Percentiles rank a stretch among this genome's conserved stretches.
phyloP scores from a whole-genome alignment of 2,888 invertebrate genomes.

The Xylota segnis region DNA sequence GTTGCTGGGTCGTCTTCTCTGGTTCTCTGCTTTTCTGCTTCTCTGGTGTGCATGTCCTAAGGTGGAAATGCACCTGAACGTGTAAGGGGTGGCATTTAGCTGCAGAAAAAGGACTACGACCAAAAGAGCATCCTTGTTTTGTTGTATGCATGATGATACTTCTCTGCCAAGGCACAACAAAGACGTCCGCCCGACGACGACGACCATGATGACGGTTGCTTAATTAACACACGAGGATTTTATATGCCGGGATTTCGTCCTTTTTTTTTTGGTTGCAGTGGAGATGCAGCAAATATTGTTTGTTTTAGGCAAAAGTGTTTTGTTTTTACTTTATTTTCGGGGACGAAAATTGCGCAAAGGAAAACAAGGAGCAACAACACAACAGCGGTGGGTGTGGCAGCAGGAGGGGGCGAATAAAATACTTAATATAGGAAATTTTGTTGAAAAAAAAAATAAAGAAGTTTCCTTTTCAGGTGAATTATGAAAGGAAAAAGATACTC shows the following conservation, averaged over 20 bases:
- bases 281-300: conserved; percentile 40
- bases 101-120: conserved; percentile 65
- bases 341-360: conserved; percentile 43
- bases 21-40: no score
- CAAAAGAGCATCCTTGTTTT: conserved; percentile 74
- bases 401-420: not conserved
- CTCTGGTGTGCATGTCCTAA: conserved; percentile 17
- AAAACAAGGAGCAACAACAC: conserved; percentile 32
- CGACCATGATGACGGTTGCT: conserved; percentile 57
- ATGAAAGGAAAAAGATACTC: conserved; percentile 41
- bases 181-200: conserved; percentile 49
- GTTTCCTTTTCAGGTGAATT: conserved; percentile 50
- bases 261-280: conserved; percentile 55
- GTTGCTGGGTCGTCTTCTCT: conserved; percentile 59
- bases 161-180: conserved; percentile 60
- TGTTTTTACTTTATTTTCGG: conserved; percentile 23
- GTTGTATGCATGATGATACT: conserved; percentile 65
- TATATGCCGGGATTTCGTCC: conserved; percentile 33
- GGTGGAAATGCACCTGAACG: conserved; percentile 65
- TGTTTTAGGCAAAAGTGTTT: conserved; percentile 42
- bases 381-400: conserved; percentile 22
- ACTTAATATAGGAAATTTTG: conserved; percentile 40
- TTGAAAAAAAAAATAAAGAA: conserved; percentile 35
- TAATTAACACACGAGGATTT: conserved; percentile 72
- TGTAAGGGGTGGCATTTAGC: conserved; percentile 50